Evolutionary conservation across 2,113 vertebrate genomes (phyloP), one percentile per base, ranked within the genome.

Genomic region (Eurypyga helias): DNA sequence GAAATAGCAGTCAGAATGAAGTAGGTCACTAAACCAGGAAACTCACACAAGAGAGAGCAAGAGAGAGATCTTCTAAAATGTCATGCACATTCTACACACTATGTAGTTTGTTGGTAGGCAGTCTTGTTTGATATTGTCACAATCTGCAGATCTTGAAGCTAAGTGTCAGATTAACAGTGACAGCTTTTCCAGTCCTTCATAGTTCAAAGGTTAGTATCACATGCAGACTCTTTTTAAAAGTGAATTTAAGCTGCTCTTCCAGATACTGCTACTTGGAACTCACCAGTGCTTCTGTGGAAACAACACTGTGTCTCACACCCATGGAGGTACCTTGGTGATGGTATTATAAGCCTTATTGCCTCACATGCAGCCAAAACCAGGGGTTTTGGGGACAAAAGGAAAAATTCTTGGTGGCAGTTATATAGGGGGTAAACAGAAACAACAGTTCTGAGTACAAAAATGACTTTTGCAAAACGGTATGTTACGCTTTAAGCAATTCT

Each of bases 311-410:
- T 23, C 34, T 69, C 62, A 28, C 45, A 18, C 9, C 16, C 33
- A 1, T 9, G 2, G 21, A 55, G 33, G 24, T 31, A 15, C 54
- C 48, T 10, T 4, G 16, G 13, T 29, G 34, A 21, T 36, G 33
- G 65, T 18, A 11, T 55, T 26, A 9, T 14, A 18, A 57, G 1
- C 29, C 77, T 73, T 25, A 6, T 11, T 54, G 34, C 55, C 29
- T 36, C 43, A 33, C 26, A 12, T 41, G 36, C 51, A 87, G 21
- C 11, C 33, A 75, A 57, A 90, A 29, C 4, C 41, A 70, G 31
- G 31, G 1, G 23, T 72, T 36, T 49, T 17, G 0, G 0, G 10
- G 13, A 4, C 5, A 5, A 34, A 54, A 61, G 54, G 8, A 8
- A 73, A 61, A 43, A 28, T 21, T 16, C 17, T 70, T 29, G 16